Evolutionary conservation across 2,888 invertebrate species (phyloP).

Genomic region (Nycteola revayana): DNA sequence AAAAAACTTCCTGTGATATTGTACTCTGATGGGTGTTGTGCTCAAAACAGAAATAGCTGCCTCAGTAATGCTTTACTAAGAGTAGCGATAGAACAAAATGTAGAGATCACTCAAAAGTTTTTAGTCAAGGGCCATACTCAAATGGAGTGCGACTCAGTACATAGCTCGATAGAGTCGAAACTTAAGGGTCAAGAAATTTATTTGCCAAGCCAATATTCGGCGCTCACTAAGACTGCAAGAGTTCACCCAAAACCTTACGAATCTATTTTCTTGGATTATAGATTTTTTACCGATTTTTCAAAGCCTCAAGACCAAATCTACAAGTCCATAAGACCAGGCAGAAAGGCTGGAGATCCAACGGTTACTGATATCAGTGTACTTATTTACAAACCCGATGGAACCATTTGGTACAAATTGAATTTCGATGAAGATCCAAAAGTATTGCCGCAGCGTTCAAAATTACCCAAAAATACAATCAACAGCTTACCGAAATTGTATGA

Average conservation of each 20-base stretch:
- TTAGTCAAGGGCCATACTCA: slow-evolving; percentile 35
- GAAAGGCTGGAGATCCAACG: slow-evolving; percentile 2
- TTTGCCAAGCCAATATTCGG: slow-evolving; percentile 6
- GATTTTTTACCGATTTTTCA: not conserved
- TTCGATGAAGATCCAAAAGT: not conserved
- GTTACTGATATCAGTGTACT: not conserved
- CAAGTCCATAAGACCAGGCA: slow-evolving; percentile 7
- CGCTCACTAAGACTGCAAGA: not conserved
- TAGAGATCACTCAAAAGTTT: slow-evolving; percentile 31
- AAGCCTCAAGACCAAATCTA: slow-evolving; percentile 3
- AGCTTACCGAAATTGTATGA: slow-evolving; percentile 1
- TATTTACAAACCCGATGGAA: too few species aligned
- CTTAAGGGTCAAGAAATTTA: slow-evolving; percentile 30
- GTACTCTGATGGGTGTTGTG: slow-evolving; percentile 36
- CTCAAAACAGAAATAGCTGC: slow-evolving; percentile 32
- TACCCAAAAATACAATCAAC: too few species aligned
- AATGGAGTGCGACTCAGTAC: too few species aligned
- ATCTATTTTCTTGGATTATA: not conserved
- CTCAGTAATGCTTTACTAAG: slow-evolving; percentile 30
- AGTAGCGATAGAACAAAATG: slow-evolving; percentile 22
- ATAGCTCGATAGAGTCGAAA: slow-evolving; percentile 44
- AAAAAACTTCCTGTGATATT: slow-evolving; percentile 26
- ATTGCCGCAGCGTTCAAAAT: not conserved
- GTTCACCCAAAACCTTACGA: not conserved
- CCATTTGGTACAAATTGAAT: not conserved